Conservation (phyloP, 1,140 invertebrate genomes). For the Pachyrhynchus sulphureomaculatus region DNA sequence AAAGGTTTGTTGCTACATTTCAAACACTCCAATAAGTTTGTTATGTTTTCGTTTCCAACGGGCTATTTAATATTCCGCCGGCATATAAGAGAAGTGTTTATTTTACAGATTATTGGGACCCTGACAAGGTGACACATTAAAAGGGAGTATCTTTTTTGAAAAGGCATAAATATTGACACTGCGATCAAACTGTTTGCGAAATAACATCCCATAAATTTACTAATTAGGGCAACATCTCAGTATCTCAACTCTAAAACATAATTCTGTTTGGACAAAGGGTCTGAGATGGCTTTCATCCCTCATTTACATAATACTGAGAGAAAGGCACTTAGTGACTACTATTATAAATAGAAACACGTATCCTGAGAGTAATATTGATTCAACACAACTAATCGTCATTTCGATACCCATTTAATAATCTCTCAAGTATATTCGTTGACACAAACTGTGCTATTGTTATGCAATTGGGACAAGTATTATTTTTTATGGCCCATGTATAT, state of each 20-base stretch:
- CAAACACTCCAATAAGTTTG: too few species aligned
- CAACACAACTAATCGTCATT: not conserved
- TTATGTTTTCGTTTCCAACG: too few species aligned
- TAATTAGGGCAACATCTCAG: conserved; percentile 46
- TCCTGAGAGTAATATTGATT: conserved; percentile 24
- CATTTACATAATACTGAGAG: conserved; percentile 48
- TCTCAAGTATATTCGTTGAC: too few species aligned
- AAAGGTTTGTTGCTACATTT: not conserved
- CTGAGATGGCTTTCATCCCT: conserved; percentile 45
- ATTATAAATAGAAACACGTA: conserved; percentile 47
- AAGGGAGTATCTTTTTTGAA: conserved; percentile 32
- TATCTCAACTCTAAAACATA: conserved; percentile 39
- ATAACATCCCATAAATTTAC: conserved; percentile 51
- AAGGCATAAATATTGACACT: conserved; percentile 48
- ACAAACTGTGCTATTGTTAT: too few species aligned
- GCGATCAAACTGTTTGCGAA: conserved; percentile 43
- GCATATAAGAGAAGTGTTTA: conserved; percentile 18
- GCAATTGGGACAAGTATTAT: too few species aligned
- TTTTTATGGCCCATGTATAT: too few species aligned
- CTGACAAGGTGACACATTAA: conserved; percentile 29
- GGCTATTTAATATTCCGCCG: too few species aligned
- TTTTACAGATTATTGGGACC: conserved; percentile 29
- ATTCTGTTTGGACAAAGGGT: conserved; percentile 49
- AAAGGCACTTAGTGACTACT: conserved; percentile 46
- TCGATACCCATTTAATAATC: too few species aligned